Evolutionary conservation across 2,797 vertebrate species (phyloP), one percentile per base, ranked within the genome.

Genomic region (Linurgus olivaceus): DNA sequence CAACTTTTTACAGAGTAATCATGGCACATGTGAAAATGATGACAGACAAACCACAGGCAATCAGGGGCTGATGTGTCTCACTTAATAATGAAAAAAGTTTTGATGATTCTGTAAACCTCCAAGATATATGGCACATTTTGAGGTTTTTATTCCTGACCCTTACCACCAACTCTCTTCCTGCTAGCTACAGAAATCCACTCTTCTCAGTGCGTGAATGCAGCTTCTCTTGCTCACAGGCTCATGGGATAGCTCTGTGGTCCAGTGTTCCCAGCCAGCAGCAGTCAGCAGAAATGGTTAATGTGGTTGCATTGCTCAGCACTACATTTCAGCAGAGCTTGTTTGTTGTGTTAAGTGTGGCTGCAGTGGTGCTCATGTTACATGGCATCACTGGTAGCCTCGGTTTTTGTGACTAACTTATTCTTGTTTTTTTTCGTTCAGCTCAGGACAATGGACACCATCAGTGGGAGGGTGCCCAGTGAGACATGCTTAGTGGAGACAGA

Each of bases 211-310:
- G 25, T 42, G 79, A 91, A 59, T 38, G n/a, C 37, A 73, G 42
- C 68, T 93, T 72, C 68, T 86, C 65, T 80, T 86, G 50, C 75
- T 93, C 75, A 57, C 26, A 65, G 37, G 15, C 42, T 37, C 54
- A 18, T 13, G 50, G 54, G 68, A 23, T 77, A 71, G 62, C 38
- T 93, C 51, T 89, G 94, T 38, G 89, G 82, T 91, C 58, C 47
- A 33, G 51, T 12, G 47, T 68, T 96, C 51, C 26, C 58, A 55
- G 65, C 86, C 80, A 95, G 79, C 82, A 80, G 79, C 45, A 94
- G 92, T 96, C 95, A 97, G 96, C 95, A 96, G 76, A 96, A 96
- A 65, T 91, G 92, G 95, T 72, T 92, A 62, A 61, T 93, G 93
- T 31, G 84, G 89, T 94, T 88, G 79, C 58, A 72, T 38, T 91